These are phyloP conservation scores for Glareola pratincola DNA, from an alignment of 2,113 vertebrate species.

Conservation along the genomic window DNA sequence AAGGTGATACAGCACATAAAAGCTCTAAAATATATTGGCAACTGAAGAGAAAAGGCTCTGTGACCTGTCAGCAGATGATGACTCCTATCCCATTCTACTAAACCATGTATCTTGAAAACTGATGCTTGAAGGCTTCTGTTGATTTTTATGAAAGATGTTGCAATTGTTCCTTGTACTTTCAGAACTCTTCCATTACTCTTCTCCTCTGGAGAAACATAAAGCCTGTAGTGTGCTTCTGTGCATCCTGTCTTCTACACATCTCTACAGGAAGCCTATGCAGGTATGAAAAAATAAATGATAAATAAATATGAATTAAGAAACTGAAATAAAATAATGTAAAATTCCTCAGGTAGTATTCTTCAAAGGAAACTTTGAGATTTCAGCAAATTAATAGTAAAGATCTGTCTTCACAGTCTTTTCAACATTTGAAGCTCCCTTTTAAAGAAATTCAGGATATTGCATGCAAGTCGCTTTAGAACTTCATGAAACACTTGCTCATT, in stretches of 20 bases:
- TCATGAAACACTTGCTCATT: background rate
- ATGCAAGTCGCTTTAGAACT: background rate
- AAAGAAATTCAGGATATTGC: background rate
- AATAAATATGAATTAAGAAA: background rate
- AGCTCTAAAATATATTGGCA: background rate
- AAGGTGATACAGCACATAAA: background rate
- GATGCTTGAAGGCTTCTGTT: background rate
- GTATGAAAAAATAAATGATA: background rate
- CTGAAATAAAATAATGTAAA: background rate
- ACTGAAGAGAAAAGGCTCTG: background rate
- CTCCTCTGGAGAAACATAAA: background rate
- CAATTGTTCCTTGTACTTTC: background rate
- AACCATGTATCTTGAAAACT: background rate
- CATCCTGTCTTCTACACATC: background rate
- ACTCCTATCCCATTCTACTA: background rate
- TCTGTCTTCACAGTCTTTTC: background rate
- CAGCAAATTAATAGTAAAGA: background rate
- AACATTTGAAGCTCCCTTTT: background rate
- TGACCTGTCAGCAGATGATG: background rate
- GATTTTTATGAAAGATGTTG: background rate
- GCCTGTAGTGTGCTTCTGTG: background rate
- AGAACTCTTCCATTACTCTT: background rate
- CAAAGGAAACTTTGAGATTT: background rate
- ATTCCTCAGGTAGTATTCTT: background rate
- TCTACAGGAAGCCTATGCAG: background rate